Evolutionary conservation across 1,140 invertebrate species (phyloP).

Genomic region (Hyphantria cunea): DNA sequence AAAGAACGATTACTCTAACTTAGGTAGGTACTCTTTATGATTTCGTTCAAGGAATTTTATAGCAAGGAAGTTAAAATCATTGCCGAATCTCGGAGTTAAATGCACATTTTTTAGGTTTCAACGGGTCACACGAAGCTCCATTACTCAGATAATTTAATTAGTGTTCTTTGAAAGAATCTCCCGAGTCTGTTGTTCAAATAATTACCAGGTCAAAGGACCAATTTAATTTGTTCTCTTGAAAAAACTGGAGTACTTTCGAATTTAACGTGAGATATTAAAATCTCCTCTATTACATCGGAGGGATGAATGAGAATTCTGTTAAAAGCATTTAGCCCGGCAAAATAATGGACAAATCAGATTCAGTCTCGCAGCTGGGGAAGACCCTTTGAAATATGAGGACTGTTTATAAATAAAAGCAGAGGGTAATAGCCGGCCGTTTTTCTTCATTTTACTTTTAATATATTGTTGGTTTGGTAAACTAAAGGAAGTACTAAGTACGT

Average conservation of each 20-base stretch:
- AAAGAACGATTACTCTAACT: no score
- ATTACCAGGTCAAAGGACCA: constrained; percentile 40
- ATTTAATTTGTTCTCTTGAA: constrained; percentile 51
- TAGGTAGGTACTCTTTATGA: constrained; percentile 1
- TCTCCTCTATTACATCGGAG: background rate
- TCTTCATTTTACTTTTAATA: constrained; percentile 46
- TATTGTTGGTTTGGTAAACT: constrained; percentile 33
- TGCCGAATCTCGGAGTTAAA: constrained; percentile 14
- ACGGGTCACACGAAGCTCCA: constrained; percentile 26
- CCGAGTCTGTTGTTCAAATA: constrained; percentile 44
- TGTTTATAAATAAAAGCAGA: constrained; percentile 48
- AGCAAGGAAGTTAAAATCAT: constrained; percentile 17
- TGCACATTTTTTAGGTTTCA: constrained; percentile 26
- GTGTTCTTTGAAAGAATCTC: constrained; percentile 21
- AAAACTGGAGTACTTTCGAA: constrained; percentile 7
- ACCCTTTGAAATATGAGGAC: constrained; percentile 34
- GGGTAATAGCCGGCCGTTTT: constrained; percentile 45
- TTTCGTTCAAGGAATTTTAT: constrained; percentile 19
- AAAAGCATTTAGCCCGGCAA: constrained; percentile 21
- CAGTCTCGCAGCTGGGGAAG: constrained; percentile 12
- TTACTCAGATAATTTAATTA: constrained; percentile 59
- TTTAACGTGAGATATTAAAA: constrained; percentile 30
- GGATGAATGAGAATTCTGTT: constrained; percentile 28
- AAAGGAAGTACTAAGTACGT: no score
- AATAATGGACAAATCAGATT: constrained; percentile 29